These are phyloP conservation scores for Cotesia glomerata DNA, from an alignment of 1,140 invertebrate genomes.

Conservation along the genomic window DNA sequence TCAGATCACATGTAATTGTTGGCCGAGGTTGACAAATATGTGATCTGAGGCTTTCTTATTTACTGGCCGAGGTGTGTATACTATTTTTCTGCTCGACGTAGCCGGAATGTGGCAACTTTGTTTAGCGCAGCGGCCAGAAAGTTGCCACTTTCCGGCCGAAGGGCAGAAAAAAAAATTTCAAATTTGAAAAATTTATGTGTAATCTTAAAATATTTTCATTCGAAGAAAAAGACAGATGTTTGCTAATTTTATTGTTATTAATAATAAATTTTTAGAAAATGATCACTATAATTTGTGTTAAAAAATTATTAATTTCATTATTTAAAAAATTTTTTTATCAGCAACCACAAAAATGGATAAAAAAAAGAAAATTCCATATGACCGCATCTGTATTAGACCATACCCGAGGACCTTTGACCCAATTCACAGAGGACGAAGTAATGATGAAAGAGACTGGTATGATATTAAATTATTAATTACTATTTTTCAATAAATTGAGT, in stretches of 20 bases:
- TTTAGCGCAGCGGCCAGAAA: too few relatives aligned
- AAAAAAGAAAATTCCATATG: conserved; percentile 39
- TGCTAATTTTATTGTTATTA: too few relatives aligned
- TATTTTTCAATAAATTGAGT: conserved; percentile 24
- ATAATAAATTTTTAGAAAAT: not conserved
- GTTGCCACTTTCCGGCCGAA: too few relatives aligned
- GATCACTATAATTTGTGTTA: not conserved
- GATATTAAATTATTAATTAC: conserved; percentile 21
- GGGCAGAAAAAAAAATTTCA: not conserved
- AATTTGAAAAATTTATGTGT: too few relatives aligned
- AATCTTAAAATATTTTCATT: too few relatives aligned
- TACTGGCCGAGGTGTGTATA: too few relatives aligned
- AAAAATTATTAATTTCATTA: conserved; percentile 16
- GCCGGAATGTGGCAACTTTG: too few relatives aligned
- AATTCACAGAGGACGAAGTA: conserved; percentile 77
- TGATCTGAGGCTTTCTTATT: too few relatives aligned
- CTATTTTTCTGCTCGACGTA: too few relatives aligned
- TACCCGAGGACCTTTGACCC: conserved; percentile 66
- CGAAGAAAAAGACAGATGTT: too few relatives aligned
- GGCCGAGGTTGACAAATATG: too few relatives aligned
- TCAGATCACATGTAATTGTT: too few relatives aligned
- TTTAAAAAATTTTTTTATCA: conserved; percentile 16
- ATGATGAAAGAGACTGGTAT: conserved; percentile 82
- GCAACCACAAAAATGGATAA: conserved; percentile 41
- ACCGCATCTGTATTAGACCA: conserved; percentile 32